Evolutionary conservation across 1,140 invertebrate genomes (phyloP).

Genomic region (Pentalonia nigronervosa): DNA sequence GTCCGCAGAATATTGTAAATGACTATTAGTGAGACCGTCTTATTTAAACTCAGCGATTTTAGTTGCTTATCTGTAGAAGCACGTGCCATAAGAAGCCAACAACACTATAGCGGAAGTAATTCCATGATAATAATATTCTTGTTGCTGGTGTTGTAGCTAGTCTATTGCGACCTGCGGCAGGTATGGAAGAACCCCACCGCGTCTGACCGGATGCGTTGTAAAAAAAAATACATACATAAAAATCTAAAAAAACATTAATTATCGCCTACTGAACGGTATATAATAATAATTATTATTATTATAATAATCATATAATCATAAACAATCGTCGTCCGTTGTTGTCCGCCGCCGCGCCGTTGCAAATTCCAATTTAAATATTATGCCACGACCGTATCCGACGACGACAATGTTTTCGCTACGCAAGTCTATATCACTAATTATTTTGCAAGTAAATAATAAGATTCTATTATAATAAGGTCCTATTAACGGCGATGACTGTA

Average conservation of each 20-base stretch:
- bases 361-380: conserved; percentile 1
- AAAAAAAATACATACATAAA: background rate
- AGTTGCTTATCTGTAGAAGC: background rate
- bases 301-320: background rate
- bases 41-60: background rate
- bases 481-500: background rate
- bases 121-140: background rate
- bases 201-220: background rate
- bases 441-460: background rate
- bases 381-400: background rate
- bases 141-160: background rate
- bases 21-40: background rate
- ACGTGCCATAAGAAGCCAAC: background rate
- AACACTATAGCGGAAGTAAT: background rate
- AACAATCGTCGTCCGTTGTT: conserved; percentile 39
- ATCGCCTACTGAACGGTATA: background rate
- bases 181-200: background rate
- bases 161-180: background rate
- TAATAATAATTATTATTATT: background rate
- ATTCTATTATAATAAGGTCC: background rate
- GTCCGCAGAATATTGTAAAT: background rate
- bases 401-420: background rate
- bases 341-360: background rate
- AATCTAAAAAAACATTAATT: background rate
- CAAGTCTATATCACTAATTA: background rate